A percentile compares a stretch with the other conserved stretches of the same genome.
Conservation (phyloP, 2,797 vertebrate species). For the Clarias platycephalus region DNA sequence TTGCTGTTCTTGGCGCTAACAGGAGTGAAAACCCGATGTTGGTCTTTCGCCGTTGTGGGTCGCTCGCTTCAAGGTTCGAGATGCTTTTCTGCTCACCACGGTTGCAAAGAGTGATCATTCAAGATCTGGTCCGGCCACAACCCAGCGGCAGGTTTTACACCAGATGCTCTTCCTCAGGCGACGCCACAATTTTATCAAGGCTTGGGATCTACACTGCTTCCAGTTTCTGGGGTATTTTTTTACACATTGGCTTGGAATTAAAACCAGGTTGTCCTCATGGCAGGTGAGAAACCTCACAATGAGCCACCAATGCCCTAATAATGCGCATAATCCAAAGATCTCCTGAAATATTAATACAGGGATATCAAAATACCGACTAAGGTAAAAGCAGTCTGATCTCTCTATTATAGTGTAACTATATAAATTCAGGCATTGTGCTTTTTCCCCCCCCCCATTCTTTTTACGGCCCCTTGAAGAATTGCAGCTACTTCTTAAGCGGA, state of each 20-base stretch:
- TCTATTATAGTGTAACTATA: neutral
- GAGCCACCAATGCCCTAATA: too few species aligned
- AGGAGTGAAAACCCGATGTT: neutral
- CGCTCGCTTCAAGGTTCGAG: neutral
- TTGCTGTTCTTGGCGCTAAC: neutral
- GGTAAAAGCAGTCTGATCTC: slow-evolving; percentile 12
- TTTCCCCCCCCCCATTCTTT: neutral
- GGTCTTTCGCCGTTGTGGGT: neutral
- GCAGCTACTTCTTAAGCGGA: slow-evolving; percentile 33
- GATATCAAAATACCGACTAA: slow-evolving; percentile 24
- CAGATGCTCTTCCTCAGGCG: too few species aligned
- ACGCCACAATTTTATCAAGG: too few species aligned
- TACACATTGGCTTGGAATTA: too few species aligned
- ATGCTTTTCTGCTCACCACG: neutral
- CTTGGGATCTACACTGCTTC: too few species aligned
- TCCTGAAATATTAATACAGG: slow-evolving; percentile 6
- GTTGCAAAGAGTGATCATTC: slow-evolving; percentile 7
- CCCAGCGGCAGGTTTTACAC: too few species aligned
- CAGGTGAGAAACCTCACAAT: too few species aligned
- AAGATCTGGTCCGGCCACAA: too few species aligned
- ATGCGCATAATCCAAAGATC: neutral
- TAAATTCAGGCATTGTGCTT: slow-evolving; percentile 15
- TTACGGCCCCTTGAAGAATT: slow-evolving; percentile 11
- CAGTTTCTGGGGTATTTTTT: too few species aligned
- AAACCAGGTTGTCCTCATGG: too few species aligned